Evolutionary conservation across 2,797 vertebrate species (phyloP).

Genomic region (Hippoglossus hippoglossus): DNA sequence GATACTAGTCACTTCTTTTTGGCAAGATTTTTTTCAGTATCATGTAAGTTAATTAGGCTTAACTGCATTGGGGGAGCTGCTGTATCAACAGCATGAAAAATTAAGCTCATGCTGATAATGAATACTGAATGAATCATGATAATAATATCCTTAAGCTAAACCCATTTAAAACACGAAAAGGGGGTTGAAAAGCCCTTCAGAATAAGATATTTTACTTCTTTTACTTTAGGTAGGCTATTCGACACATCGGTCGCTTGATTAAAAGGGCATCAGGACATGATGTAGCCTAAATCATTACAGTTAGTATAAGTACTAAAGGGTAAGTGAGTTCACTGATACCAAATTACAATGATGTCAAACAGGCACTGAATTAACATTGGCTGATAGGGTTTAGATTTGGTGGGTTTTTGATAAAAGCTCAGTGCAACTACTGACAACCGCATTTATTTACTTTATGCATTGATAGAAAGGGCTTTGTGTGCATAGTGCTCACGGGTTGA

Average conservation of each 20-base stretch:
- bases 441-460: constrained; percentile 44
- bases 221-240: background rate
- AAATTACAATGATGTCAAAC: background rate
- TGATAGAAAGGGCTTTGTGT: constrained; percentile 23
- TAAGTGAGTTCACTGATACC: background rate
- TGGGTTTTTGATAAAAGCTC: constrained; percentile 26
- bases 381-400: constrained; percentile 1
- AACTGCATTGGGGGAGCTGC: constrained; percentile 37
- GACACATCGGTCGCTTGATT: background rate
- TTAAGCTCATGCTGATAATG: constrained; percentile 46
- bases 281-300: background rate
- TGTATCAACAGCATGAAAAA: constrained; percentile 57
- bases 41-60: constrained; percentile 36
- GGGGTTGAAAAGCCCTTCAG: constrained; percentile 15
- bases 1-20: constrained; percentile 19
- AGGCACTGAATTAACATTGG: background rate
- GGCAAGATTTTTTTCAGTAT: constrained; percentile 3
- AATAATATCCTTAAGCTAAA: constrained; percentile 50
- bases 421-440: constrained; percentile 8
- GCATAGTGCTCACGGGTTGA: constrained; percentile 37
- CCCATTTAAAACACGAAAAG: constrained; percentile 15
- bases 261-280: background rate
- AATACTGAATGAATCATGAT: constrained; percentile 34
- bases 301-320: background rate
- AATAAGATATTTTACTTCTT: background rate